Evolutionary conservation across 2,888 invertebrate genomes (phyloP).

Genomic region (Latrodectus elegans): DNA sequence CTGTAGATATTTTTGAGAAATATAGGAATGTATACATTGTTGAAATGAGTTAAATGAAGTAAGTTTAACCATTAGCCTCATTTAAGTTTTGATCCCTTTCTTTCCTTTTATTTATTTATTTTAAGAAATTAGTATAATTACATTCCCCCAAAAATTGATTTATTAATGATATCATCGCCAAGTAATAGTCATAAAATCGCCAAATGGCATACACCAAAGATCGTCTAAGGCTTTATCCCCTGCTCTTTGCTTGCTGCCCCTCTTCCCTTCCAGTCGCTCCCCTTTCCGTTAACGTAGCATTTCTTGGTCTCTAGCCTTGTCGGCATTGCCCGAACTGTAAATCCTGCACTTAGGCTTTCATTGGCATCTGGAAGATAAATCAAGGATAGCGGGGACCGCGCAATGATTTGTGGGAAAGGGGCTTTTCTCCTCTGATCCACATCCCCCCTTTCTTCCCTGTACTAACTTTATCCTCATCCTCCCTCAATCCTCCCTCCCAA

Average conservation of each 20-base stretch:
- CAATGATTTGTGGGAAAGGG: conserved; percentile 67
- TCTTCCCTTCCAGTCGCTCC: conserved; percentile 15
- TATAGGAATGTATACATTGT: too few relatives aligned
- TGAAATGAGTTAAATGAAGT: too few relatives aligned
- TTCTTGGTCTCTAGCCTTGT: conserved; percentile 62
- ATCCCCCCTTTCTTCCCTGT: conserved; percentile 53
- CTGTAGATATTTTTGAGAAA: too few relatives aligned
- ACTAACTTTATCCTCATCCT: conserved; percentile 56
- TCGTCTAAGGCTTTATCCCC: conserved; percentile 25
- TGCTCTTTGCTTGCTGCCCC: conserved; percentile 38
- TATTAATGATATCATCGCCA: conserved; percentile 38
- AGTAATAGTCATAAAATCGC: conserved; percentile 61
- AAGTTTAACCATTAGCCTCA: too few relatives aligned
- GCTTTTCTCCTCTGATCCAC: conserved; percentile 64
- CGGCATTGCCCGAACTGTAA: conserved; percentile 68
- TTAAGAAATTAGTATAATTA: too few relatives aligned
- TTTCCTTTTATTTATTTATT: too few relatives aligned
- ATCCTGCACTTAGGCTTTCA: conserved; percentile 69
- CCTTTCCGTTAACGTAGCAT: conserved; percentile 46
- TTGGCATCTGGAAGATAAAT: conserved; percentile 69
- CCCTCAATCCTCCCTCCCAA: conserved; percentile 24
- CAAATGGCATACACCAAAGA: conserved; percentile 53
- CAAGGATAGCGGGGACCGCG: conserved; percentile 67
- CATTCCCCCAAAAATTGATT: background rate
- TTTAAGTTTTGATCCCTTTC: too few relatives aligned